A percentile compares a stretch with the other conserved stretches of the same genome.
phyloP scores from a whole-genome alignment of 2,888 invertebrate species.

The Agonopterix arenella region DNA sequence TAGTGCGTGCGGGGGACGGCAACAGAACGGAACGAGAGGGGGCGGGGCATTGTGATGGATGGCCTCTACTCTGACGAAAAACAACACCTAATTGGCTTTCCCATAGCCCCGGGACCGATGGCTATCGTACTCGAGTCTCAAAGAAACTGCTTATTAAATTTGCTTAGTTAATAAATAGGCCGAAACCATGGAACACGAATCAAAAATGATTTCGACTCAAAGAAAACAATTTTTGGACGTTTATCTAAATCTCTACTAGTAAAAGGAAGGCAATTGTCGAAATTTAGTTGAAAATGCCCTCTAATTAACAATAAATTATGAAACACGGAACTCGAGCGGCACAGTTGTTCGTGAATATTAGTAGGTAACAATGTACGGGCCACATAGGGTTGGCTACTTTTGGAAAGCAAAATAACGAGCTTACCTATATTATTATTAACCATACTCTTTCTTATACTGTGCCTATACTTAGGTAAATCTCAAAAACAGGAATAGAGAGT shows the following conservation, averaged over 20 bases:
- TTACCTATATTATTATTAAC: too few relatives aligned
- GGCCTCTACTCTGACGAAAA: slow-evolving; percentile 56
- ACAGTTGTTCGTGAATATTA: slow-evolving; percentile 44
- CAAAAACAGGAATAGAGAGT: too few relatives aligned
- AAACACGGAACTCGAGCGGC: slow-evolving; percentile 19
- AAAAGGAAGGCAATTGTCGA: slow-evolving; percentile 13
- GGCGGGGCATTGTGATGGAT: slow-evolving; percentile 65
- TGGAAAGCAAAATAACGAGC: too few relatives aligned
- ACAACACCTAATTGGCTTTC: slow-evolving; percentile 64
- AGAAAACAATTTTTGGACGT: neutral
- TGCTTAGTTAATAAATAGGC: slow-evolving; percentile 18
- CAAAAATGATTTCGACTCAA: neutral
- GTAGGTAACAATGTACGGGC: slow-evolving; percentile 42
- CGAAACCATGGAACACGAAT: slow-evolving; percentile 11
- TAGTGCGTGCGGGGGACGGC: slow-evolving; percentile 27
- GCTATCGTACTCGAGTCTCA: slow-evolving; percentile 30
- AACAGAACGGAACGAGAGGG: slow-evolving; percentile 40
- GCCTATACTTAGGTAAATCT: too few relatives aligned
- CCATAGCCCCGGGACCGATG: slow-evolving; percentile 44
- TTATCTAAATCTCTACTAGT: neutral
- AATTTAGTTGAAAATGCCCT: slow-evolving; percentile 35
- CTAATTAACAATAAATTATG: slow-evolving; percentile 59
- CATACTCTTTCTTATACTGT: too few relatives aligned
- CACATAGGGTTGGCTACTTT: slow-evolving; percentile 22
- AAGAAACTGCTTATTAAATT: slow-evolving; percentile 17